These are phyloP conservation scores for Agapetus fuscipes DNA, from an alignment of 2,888 invertebrate species.

Conservation along the genomic window DNA sequence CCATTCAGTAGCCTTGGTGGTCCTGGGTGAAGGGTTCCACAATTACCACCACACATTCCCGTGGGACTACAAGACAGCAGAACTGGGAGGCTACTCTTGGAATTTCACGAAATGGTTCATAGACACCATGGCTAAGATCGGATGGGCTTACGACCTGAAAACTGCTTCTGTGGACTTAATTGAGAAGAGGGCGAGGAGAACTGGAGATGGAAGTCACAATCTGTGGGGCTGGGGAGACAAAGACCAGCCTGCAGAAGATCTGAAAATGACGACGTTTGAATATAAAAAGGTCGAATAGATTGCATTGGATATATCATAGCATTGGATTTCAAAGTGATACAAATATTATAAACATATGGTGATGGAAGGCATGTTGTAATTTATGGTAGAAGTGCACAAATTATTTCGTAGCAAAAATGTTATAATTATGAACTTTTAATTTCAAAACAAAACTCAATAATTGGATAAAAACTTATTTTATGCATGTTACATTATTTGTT, in stretches of 20 bases:
- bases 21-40: conserved; percentile 75
- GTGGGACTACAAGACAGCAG: conserved; percentile 80
- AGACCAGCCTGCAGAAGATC: conserved; percentile 28
- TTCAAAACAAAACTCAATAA: too few relatives aligned
- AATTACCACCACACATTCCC: conserved; percentile 84
- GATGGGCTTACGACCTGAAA: conserved; percentile 83
- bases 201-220: conserved; percentile 64
- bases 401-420: too few relatives aligned
- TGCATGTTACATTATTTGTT: too few relatives aligned
- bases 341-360: too few relatives aligned
- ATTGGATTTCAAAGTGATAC: too few relatives aligned
- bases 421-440: too few relatives aligned
- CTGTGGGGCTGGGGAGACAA: conserved; percentile 66
- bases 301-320: background rate
- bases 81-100: conserved; percentile 59
- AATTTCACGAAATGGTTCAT: conserved; percentile 72
- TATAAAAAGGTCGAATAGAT: conserved; percentile 32
- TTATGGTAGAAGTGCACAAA: too few relatives aligned
- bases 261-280: conserved; percentile 31
- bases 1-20: conserved; percentile 52
- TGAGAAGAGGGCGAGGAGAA: conserved; percentile 56
- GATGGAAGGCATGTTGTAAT: too few relatives aligned
- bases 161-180: conserved; percentile 64
- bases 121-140: conserved; percentile 71
- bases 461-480: too few relatives aligned